Evolutionary conservation across 1,140 invertebrate genomes (phyloP), one percentile per base, ranked within the genome.

Genomic region (Cherax quadricarinatus): DNA sequence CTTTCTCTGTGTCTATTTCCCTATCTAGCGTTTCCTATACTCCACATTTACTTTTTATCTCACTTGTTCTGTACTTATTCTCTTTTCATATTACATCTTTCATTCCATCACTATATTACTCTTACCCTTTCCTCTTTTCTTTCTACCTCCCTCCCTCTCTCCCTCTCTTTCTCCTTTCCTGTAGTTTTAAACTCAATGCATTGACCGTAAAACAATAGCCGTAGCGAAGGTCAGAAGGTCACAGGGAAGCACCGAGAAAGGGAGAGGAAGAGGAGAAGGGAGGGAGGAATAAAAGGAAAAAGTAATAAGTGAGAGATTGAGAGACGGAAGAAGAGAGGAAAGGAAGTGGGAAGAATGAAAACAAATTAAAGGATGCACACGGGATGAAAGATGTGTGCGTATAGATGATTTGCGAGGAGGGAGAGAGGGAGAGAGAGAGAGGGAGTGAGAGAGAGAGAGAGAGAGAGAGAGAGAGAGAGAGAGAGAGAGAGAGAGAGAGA

Each of bases 401-500:
- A 41, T 41, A 41, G 0, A 41, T 41, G 30, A 41, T 41, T 41
- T 1, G 30, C 0, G 30, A 41, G 30, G 30, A 41, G 30, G 2
- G 30, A 41, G 30, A 41, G 30, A 41, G 30, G 2, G 30, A 41
- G 30, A 41, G 30, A 41, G 30, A 41, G 30, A 41, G 30, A 41
- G 30, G 2, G 30, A 41, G 30, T 1, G 30, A 41, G 30, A 41
- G 30, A 41, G 30, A 70, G 66, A 70, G 66, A 70, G 66, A 70
- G 66, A 70, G 66, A 70, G 66, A 70, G 66, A 70, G 66, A 70
- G 66, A 70, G 66, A 70, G 66, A 70, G 66, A 70, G 66, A 70
- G 66, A 70, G 66, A 70, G 66, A 70, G 66, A 70, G 66, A 70
- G 66, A 70, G 66, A 70, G 66, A 70, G 66, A 18, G 66, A 18